Evolutionary conservation across 35 echinoderm and acorn worm species (phyloP).

Genomic region (Holothuria glaberrima): DNA sequence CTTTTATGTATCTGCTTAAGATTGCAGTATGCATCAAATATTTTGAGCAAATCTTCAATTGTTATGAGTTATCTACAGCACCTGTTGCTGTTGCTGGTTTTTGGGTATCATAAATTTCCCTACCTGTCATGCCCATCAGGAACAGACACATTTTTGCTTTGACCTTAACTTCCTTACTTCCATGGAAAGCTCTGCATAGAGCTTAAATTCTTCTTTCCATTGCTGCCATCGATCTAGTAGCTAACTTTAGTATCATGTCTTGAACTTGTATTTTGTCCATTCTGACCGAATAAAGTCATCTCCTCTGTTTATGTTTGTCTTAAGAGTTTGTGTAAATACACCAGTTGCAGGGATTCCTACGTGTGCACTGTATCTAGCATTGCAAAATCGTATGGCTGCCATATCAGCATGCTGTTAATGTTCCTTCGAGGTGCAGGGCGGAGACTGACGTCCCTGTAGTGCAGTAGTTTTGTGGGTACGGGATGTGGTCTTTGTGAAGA

Average conservation of each 20-base stretch:
- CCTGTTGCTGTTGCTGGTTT: not conserved
- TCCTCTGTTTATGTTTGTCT: too few relatives aligned
- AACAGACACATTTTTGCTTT: slow-evolving; percentile 34
- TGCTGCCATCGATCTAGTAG: slow-evolving; percentile 24
- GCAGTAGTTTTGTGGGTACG: too few relatives aligned
- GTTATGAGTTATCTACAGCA: not conserved
- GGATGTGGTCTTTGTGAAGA: too few relatives aligned
- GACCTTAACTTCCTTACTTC: not conserved
- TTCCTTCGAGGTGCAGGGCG: too few relatives aligned
- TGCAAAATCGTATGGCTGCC: too few relatives aligned
- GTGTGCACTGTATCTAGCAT: too few relatives aligned
- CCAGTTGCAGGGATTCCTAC: too few relatives aligned
- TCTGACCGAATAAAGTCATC: not conserved
- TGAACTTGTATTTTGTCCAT: slow-evolving; percentile 28
- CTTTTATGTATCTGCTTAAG: not conserved
- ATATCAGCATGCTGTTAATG: too few relatives aligned
- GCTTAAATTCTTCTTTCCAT: slow-evolving; percentile 53
- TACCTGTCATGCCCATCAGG: not conserved
- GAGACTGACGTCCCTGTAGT: too few relatives aligned
- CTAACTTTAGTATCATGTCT: not conserved
- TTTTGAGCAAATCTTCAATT: not conserved
- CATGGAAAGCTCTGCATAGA: slow-evolving; percentile 25
- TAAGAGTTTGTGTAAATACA: too few relatives aligned
- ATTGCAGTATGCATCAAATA: not conserved
- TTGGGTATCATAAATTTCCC: not conserved